Base-by-base conservation (phyloP, 2,797 vertebrate species). In the Pipistrellus pipistrellus region DNA sequence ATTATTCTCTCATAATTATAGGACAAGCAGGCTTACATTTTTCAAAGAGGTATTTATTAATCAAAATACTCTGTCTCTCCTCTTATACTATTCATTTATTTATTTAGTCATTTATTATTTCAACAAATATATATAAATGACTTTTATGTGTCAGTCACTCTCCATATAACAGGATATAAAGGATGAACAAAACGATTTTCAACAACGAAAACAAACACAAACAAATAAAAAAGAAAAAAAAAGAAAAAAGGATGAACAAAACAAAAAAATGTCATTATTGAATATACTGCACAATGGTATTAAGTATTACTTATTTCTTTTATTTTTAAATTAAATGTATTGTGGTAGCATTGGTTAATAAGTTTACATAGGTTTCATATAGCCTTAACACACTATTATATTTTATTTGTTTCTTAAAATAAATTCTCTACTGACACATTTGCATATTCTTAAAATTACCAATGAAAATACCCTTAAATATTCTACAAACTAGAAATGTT, bases 71-170 rank as follows among this genome's bases (percentile, higher is more conserved):
- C 0, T 78, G 0, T 81, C 32, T 30, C 21, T 73, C 6, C 2
- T 81, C 17, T 80, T 81, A 78, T 14, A 11, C 11, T 11, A 83
- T 44, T 85, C 18, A 57, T 20, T 73, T 73, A 95, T 27, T 96
- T 35, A 87, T 38, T 82, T 20, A 41, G 0, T 38, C 27, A 75
- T 73, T 85, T 17, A 44, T 35, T 89, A 15, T 91, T 76, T 91
- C 59, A 94, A 7, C 17, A 88, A 30, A 27, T 55, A 75, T 23
- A 8, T 35, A 23, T 32, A 35, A 23, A 69, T 62, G 7, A 38
- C 4, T 59, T 94, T 53, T 55, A 46, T 55, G 25, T 41, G 20
- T 9, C 51, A 95, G 32, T 23, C 11, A 55, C 3, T 80, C 30
- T 48, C n/a, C 14, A 38, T 3, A 10, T 55, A 18, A 27, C 41